Base-by-base conservation (phyloP, 1,140 invertebrate genomes). In the Drosophila arizonae region DNA sequence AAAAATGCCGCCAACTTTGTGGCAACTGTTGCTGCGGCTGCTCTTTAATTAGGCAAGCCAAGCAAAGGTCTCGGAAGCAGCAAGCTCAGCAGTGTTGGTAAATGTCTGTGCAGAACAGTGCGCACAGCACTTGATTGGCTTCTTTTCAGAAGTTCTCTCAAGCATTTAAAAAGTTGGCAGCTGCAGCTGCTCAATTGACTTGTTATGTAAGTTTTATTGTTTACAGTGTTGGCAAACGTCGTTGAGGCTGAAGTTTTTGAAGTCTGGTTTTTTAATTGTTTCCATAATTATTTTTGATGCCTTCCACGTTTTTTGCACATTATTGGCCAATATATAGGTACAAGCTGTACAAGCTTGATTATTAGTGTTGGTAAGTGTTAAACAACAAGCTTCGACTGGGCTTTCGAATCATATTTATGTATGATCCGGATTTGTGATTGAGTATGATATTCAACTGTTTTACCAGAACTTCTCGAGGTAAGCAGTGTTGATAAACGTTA, bases 1-100 rank as follows among this genome's bases (percentile, higher is more conserved):
- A 48, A 17, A 66, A 66, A 57, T 58, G 63, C 69, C 69, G 69
- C 54, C 69, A 39, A 72, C 41, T 39, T 54, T 54, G 63, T 26
- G 24, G 51, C 62, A 36, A 17, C 46, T 64, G 67, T 64, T 33
- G 60, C 17, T 56, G 52, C 51, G 54, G 46, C 69, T 65, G 63
- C 39, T 58, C 48, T 72, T 72, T 58, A 72, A 72, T 72, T 72
- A 66, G 46, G 36, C 54, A 36, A 39, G n/a, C 28, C 15, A 28
- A 45, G 62, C 39, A 30, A 41, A 33, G 6, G 15, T n/a, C 30
- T 24, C 11, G 24, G 39, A 65, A 11, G 51, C 26, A 21, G 26
- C n/a, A 58, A 66, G 13, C 6, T 24, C 43, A 46, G 43, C 28
- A 61, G 58, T 62, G 45, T 62, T 62, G 58, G 30, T 36, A 36